These are phyloP conservation scores for Xerus rutilus DNA, from an alignment of 2,797 vertebrate genomes.

Conservation along the genomic window DNA sequence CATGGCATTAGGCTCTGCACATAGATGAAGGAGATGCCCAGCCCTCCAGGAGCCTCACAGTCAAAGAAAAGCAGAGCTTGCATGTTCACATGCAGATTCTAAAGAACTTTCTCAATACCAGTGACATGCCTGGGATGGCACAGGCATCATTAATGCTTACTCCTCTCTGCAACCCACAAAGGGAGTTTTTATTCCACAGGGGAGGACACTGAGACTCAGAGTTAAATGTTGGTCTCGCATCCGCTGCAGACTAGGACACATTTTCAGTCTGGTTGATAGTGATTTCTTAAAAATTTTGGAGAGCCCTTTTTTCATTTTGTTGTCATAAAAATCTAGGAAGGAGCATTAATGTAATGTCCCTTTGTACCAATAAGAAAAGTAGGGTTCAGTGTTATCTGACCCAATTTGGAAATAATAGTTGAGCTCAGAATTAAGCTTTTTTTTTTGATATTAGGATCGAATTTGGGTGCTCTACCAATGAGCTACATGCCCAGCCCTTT, in stretches of 20 bases:
- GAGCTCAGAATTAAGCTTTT: background rate
- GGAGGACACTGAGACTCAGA: background rate
- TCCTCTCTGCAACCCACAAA: background rate
- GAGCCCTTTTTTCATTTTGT: background rate
- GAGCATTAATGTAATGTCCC: background rate
- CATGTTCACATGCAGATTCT: background rate
- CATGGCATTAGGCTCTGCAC: background rate
- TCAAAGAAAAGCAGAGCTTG: background rate
- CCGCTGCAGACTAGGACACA: background rate
- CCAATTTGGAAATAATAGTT: background rate
- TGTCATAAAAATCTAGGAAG: background rate
- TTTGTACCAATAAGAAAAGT: background rate
- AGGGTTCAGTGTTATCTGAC: background rate
- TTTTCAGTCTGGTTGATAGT: background rate
- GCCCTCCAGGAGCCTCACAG: rapidly evolving
- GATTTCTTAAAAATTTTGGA: background rate
- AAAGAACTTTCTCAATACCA: background rate
- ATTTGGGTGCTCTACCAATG: too few relatives aligned
- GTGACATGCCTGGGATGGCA: background rate
- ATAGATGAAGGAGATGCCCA: too few relatives aligned
- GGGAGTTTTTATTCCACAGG: background rate
- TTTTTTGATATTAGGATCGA: background rate
- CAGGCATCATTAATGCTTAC: background rate
- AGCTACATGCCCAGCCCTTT: too few relatives aligned
- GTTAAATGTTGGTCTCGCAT: background rate